These are phyloP conservation scores for Drosophila simulans DNA, from an alignment of 1,140 invertebrate genomes.

Conservation along the genomic window DNA sequence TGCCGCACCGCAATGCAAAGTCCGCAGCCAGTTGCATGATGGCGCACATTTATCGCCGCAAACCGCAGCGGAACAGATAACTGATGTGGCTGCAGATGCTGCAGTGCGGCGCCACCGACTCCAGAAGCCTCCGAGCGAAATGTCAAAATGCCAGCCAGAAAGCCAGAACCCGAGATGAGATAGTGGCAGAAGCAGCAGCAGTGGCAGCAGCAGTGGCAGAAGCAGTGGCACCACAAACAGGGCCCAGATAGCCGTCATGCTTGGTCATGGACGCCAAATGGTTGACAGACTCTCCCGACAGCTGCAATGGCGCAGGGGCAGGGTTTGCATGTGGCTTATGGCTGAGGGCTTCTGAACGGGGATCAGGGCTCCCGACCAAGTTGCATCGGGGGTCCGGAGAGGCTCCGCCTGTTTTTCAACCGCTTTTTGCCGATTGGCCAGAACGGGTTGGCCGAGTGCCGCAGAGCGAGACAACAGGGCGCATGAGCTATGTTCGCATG, in stretches of 20 bases:
- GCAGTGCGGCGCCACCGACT: conserved; percentile 58
- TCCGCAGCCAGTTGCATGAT: conserved; percentile 44
- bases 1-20: conserved; percentile 39
- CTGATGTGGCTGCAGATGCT: conserved; percentile 33
- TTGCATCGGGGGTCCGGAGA: conserved; percentile 19
- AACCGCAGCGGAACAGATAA: conserved; percentile 54
- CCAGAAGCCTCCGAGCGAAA: conserved; percentile 50
- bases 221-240: conserved; percentile 7
- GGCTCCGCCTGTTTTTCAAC: conserved; percentile 60
- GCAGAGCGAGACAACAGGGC: conserved; percentile 55
- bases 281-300: conserved; percentile 72
- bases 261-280: conserved; percentile 81
- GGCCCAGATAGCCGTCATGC: conserved; percentile 61
- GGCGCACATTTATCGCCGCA: conserved; percentile 27
- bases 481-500: conserved; percentile 6
- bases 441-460: conserved; percentile 41
- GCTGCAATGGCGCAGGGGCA: conserved; percentile 64
- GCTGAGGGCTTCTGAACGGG: conserved; percentile 2
- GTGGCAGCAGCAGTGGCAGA: background rate
- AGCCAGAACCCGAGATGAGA: background rate
- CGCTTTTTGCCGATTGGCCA: conserved; percentile 68
- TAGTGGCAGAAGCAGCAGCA: background rate
- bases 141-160: conserved; percentile 65
- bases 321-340: conserved; percentile 28
- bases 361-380: conserved; percentile 16